Base-by-base conservation (phyloP, 2,113 vertebrate species). In the Xiphophorus hellerii region DNA sequence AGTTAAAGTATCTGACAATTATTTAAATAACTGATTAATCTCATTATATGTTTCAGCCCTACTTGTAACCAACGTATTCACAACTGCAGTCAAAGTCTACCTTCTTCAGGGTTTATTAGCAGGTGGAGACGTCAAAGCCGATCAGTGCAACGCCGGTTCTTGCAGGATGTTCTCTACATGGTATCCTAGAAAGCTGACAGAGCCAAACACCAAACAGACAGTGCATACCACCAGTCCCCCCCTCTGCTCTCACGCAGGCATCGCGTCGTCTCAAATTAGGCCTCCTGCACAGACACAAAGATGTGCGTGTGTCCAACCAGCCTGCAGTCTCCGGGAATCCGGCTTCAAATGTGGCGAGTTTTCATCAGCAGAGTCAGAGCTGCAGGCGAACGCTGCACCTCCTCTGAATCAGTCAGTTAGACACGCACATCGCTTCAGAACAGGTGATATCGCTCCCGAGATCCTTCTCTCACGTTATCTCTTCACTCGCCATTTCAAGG, bases 231-330 rank as follows among this genome's bases (percentile, higher is more conserved):
- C 27, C 60, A 68, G 66, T 74, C 48, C 31, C 62, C 7, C 37
- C 20, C 44, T 30, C 12, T 35, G 63, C 58, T 44, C 72, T 17
- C 14, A 25, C 64, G 60, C 37, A 35, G 27, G 31, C 48, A 62
- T 63, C 77, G 64, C 67, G 76, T 87, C 84, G 74, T 61, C 58
- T 85, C 71, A n/a, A 25, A 87, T 91, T 90, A 90, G 75, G 61
- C 51, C 78, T 66, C 27, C 29, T 27, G 37, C 48, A 66, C 3
- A 25, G 51, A 66, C 5, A n/a, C 35, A 31, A 33, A 75, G 78
- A 73, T 0, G 20, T 61, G 83, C 69, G 5, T 70, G 74, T 73
- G 58, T 69, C 66, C 69, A 74, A 62, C 73, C 70, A 71, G 74
- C 71, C 81, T 1, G 69, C 66, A 81, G 66, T 81, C 71, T 37